Conservation (phyloP, 2,888 invertebrate genomes). For the Calameuta filiformis region DNA sequence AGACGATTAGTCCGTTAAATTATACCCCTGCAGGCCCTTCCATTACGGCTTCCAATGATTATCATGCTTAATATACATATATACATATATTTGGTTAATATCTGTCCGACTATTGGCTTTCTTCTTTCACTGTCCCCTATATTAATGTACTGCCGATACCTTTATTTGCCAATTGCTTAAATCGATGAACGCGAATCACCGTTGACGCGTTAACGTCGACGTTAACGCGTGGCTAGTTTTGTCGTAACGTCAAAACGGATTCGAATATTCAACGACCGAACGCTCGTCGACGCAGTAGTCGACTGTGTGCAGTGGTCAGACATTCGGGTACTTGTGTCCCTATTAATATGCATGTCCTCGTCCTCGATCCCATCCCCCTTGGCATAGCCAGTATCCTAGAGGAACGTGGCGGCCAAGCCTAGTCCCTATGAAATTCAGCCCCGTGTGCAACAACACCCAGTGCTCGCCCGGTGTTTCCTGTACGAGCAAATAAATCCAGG, state of each 20-base stretch:
- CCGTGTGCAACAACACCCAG: conserved; percentile 37
- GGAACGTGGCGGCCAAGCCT: conserved; percentile 8
- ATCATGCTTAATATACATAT: not conserved
- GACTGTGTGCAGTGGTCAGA: conserved; percentile 44
- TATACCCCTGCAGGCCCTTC: not conserved
- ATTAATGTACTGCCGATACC: not conserved
- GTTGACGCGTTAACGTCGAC: not conserved
- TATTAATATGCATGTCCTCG: conserved; percentile 58
- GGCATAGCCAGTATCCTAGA: conserved; percentile 14
- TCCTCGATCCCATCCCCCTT: conserved; percentile 30
- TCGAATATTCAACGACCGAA: not conserved
- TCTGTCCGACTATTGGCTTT: not conserved
- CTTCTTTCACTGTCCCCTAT: not conserved
- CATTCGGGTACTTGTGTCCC: conserved; percentile 54
- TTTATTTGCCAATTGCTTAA: no score
- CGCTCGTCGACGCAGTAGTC: not conserved
- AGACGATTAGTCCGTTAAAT: not conserved
- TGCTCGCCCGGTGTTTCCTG: conserved; percentile 57
- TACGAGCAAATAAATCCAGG: conserved; percentile 60
- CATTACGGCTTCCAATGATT: not conserved
- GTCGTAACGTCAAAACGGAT: not conserved
- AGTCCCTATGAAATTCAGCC: conserved; percentile 39
- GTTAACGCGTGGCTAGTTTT: not conserved
- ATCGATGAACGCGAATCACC: not conserved
- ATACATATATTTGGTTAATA: not conserved